Evolutionary conservation across 2,888 invertebrate genomes (phyloP), one percentile per base, ranked within the genome.

Genomic region (Heliconius aoede): DNA sequence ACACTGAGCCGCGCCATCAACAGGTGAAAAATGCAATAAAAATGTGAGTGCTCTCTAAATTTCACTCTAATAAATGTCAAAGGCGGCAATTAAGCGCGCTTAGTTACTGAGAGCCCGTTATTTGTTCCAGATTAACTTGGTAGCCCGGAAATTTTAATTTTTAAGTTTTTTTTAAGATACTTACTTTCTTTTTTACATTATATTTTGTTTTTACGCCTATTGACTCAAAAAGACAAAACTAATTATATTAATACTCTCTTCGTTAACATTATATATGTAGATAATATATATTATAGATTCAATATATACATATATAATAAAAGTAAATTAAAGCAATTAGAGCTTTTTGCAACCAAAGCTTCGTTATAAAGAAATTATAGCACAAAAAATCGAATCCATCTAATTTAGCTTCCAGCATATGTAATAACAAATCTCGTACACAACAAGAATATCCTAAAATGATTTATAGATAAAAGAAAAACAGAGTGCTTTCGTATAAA

Each of bases 31-130:
- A 18, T 68, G 76, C 76, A 78, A 79, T 79, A 79, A 78, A 80
- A 79, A 76, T 60, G 61, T 51, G 73, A 76, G 74, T 77, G 75
- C 74, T 73, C 75, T 79, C 72, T 78, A 77, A 78, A 82, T 78
- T 80, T 78, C 68, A 73, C 75, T 67, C 78, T 77, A 80, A 79
- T 81, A 81, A 82, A 81, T 73, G 81, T 78, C 78, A 78, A 80
- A 80, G 64, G 58, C 72, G 62, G 71, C 77, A 79, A 80, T 81
- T 81, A 78, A 74, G 73, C 72, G n/a, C 72, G 74, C 76, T 78
- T 65, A 72, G 60, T 77, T 76, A 62, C 64, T 72, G 61, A 73
- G 30, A 46, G 73, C 73, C 67, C 32, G 73, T 75, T 75, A 69
- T 69, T 75, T 69, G 74, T 61, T 69, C 30, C 51, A 69, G 60